Conservation (phyloP, 2,888 invertebrate species). For the Stenoptilia bipunctidactyla region DNA sequence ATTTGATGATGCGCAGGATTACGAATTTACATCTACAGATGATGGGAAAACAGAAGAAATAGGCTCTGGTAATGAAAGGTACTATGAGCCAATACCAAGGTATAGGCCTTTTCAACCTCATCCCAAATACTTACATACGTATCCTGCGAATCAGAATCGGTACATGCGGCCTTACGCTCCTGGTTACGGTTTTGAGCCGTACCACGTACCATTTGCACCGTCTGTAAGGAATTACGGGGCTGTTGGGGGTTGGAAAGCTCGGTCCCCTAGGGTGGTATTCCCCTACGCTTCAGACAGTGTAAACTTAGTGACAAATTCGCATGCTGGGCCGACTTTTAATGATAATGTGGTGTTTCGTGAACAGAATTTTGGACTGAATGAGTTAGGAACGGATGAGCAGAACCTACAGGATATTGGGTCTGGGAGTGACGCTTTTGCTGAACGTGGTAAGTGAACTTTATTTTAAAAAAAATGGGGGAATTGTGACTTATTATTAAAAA, state of each 20-base stretch:
- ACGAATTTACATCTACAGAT: conserved; percentile 52
- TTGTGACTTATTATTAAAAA: no score
- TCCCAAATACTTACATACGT: conserved; percentile 6
- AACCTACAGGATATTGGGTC: conserved; percentile 74
- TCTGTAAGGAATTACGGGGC: conserved; percentile 35
- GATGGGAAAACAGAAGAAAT: conserved; percentile 22
- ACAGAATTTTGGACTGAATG: conserved; percentile 72
- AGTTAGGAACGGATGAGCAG: conserved; percentile 70
- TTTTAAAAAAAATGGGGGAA: no score
- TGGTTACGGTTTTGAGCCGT: conserved; percentile 33
- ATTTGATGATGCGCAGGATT: conserved; percentile 58
- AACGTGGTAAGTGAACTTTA: conserved; percentile 78
- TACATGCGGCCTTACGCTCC: conserved; percentile 52
- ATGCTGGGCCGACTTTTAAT: conserved; percentile 40
- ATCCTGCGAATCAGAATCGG: conserved; percentile 42
- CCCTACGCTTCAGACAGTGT: conserved; percentile 51
- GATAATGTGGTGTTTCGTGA: conserved; percentile 71
- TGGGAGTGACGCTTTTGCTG: conserved; percentile 68
- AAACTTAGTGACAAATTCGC: conserved; percentile 55
- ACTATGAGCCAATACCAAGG: conserved; percentile 41
- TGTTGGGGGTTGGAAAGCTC: conserved; percentile 49
- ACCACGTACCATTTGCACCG: conserved; percentile 50
- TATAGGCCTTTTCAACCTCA: conserved; percentile 28
- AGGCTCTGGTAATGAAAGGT: conserved; percentile 48
- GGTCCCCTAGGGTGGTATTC: conserved; percentile 60